Conservation (phyloP, 2,888 invertebrate species). For the Ypsolopha scabrella region DNA sequence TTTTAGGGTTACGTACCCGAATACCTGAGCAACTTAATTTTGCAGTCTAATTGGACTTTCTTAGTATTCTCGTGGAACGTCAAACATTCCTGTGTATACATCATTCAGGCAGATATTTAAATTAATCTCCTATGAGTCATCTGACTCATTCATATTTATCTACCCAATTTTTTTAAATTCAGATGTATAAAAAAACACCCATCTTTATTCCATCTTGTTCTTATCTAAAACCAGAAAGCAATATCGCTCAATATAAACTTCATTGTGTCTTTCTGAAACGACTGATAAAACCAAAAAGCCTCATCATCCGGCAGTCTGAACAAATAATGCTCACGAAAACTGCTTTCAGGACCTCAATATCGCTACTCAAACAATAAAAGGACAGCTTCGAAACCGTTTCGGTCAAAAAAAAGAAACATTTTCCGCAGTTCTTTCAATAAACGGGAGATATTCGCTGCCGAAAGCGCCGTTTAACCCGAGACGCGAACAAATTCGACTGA, state of each 20-base stretch:
- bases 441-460: slow-evolving; percentile 9
- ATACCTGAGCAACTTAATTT: no score
- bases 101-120: no score
- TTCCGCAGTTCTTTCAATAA: background rate
- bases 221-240: background rate
- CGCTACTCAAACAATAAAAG: slow-evolving; percentile 8
- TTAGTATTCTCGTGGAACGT: no score
- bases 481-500: slow-evolving; percentile 14
- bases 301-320: background rate
- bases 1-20: no score
- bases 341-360: slow-evolving; percentile 10
- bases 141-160: no score
- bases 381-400: slow-evolving; percentile 5
- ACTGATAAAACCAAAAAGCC: background rate
- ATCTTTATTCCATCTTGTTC: background rate
- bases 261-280: background rate
- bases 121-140: no score
- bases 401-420: slow-evolving; percentile 9
- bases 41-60: no score
- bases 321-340: slow-evolving; percentile 6
- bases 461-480: slow-evolving; percentile 17
- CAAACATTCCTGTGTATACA: no score
- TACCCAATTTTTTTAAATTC: no score
- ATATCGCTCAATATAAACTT: background rate
- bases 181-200: no score